Percentiles rank a stretch among this genome's conserved stretches.
Evolutionary conservation across 2,113 vertebrate genomes (phyloP).

Genomic region (Peromyscus leucopus): DNA sequence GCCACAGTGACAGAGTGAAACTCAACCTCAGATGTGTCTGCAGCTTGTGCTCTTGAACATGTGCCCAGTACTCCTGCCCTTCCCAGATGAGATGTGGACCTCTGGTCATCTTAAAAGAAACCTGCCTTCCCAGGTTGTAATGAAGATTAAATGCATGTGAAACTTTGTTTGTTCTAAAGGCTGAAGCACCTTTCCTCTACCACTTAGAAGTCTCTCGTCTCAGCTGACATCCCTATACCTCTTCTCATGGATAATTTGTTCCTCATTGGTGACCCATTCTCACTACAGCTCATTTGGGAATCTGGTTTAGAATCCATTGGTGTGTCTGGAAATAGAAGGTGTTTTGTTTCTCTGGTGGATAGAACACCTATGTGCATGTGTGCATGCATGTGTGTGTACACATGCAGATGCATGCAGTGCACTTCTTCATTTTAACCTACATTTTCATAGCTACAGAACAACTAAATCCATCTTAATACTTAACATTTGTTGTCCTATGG

Average conservation of each 20-base stretch:
- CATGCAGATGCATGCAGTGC: accelerated
- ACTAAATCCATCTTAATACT: slow-evolving; percentile 43
- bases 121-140: background rate
- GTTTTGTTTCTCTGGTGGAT: background rate
- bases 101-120: background rate
- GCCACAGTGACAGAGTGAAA: background rate
- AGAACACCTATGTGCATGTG: background rate
- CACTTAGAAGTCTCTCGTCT: background rate
- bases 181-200: background rate
- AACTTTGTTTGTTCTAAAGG: background rate
- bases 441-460: slow-evolving; percentile 13
- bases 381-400: background rate
- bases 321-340: background rate
- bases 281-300: background rate
- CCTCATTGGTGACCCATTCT: background rate
- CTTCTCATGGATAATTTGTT: background rate
- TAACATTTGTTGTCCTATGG: background rate
- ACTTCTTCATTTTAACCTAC: background rate
- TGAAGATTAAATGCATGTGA: background rate
- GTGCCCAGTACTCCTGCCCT: background rate
- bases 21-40: background rate
- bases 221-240: background rate
- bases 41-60: background rate
- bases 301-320: background rate
- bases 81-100: background rate